Evolutionary conservation across 1,140 invertebrate genomes (phyloP).

Genomic region (Nephila pilipes): DNA sequence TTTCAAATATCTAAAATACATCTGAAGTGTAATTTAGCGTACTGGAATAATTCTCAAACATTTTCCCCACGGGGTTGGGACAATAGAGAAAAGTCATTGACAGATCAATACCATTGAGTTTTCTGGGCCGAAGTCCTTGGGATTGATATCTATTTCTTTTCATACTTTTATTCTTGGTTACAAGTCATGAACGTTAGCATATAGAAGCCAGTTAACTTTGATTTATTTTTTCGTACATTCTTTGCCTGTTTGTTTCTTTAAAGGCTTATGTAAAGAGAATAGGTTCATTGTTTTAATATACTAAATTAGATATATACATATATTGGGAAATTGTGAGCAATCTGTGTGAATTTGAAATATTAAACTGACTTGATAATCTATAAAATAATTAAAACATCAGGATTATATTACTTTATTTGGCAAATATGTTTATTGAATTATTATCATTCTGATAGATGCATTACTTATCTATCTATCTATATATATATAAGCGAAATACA

Average conservation of each 20-base stretch:
- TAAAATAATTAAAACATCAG: no score
- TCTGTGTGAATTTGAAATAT: no score
- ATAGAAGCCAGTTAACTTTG: background rate
- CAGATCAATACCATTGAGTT: background rate
- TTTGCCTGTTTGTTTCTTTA: background rate
- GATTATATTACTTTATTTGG: no score
- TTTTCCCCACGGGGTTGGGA: background rate
- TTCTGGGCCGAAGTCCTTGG: background rate
- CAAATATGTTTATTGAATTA: no score
- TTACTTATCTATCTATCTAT: no score
- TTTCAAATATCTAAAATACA: background rate
- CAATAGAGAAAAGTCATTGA: background rate
- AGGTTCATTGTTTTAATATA: no score
- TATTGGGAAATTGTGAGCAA: no score
- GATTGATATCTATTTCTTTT: background rate
- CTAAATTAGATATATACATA: no score
- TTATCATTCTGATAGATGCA: no score
- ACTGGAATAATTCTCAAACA: background rate
- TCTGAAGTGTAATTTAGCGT: background rate
- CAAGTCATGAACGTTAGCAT: background rate
- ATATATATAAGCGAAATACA: no score
- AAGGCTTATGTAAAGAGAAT: no score
- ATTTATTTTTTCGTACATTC: background rate
- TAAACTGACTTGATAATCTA: no score
- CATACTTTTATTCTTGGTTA: background rate